Evolutionary conservation across 2,113 vertebrate genomes (phyloP), one percentile per base, ranked within the genome.

Genomic region (Scolopax mira): DNA sequence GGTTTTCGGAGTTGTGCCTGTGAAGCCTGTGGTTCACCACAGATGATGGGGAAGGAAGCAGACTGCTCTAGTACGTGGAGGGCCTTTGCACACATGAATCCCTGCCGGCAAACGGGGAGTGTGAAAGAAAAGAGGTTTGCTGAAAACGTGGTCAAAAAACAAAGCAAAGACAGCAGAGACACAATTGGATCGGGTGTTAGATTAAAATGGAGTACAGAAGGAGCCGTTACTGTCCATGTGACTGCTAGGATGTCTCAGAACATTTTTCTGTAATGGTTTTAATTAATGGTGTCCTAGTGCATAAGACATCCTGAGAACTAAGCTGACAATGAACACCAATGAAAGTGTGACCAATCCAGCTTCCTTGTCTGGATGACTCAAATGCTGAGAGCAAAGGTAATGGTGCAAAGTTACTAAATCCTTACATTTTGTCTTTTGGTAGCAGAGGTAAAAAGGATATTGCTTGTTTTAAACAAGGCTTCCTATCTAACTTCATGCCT

Each of bases 61-160:
- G 41, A 72, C n/a, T 35, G 70, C 69, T 74, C 24, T 42, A 18
- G n/a, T 42, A 24, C 33, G 37, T 42, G 90, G 44, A 65, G 46
- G 46, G 46, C 15, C 54, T 79, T 94, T 92, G 90, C 28, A 61
- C 64, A 78, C 60, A 6, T 13, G 24, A 85, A 31, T 71, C 41
- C 30, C 3, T 80, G 64, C 78, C 61, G 46, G 48, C 66, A 85
- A 75, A 80, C 65, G 84, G 35, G 42, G 35, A 79, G n/a, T 6
- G n/a, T 89, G 61, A 33, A 57, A 41, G 22, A 58, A 72, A 90
- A 78, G 65, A 96, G 49, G 39, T 24, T 54, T 61, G 23, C 85
- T 94, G 87, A 87, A 87, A 93, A 84, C n/a, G 13, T 51, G 72
- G n/a, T 81, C 85, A 66, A 60, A 66, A 84, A 90, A 92, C 61